Base-by-base conservation (phyloP, 2,797 vertebrate genomes). In the Chelon labrosus region DNA sequence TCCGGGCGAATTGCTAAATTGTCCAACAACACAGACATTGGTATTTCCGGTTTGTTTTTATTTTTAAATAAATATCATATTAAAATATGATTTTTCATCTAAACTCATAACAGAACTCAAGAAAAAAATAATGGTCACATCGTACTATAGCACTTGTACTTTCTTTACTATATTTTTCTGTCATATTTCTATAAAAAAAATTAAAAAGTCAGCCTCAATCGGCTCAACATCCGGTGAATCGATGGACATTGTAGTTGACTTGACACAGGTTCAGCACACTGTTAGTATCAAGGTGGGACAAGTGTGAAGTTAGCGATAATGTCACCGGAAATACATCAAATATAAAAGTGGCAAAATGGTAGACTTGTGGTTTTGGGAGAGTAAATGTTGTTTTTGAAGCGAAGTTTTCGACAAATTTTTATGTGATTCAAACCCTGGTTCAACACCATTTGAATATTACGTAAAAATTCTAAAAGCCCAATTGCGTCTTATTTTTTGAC, bases 401-500 rank as follows among this genome's bases (percentile, higher is more conserved):
- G n/a, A 10, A 7, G 0, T 10, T 19, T 1, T 12, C 5, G 6
- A 1, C 1, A 25, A 31, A 10, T 17, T 25, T 2, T 2, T 20
- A 11, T 0, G 10, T 22, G 7, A 44, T 39, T 35, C 31, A 35
- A 35, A 35, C 31, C 31, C 3, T 35, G 7, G 31, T 39, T 22
- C 5, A 20, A 27, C 20, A 37, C 0, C 3, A 12, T 27, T 35
- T 5, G 20, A 12, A 22, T 20, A 22, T 12, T 10, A 50, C 12
- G 20, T 19, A 22, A 50, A 35, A 49, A 49, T 49, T 1, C 44
- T n/a, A 10, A n/a, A 47, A 47, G 10, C 14, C 16, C 17, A 17
- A 3, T 16, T 5, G 27, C 16, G 27, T 65, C 80, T 86, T 88
- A 88, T 67, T 88, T 78, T 83, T 31, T 3, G 38, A 31, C 19